Evolutionary conservation across 2,113 vertebrate genomes (phyloP).

Genomic region (Ciconia boyciana): DNA sequence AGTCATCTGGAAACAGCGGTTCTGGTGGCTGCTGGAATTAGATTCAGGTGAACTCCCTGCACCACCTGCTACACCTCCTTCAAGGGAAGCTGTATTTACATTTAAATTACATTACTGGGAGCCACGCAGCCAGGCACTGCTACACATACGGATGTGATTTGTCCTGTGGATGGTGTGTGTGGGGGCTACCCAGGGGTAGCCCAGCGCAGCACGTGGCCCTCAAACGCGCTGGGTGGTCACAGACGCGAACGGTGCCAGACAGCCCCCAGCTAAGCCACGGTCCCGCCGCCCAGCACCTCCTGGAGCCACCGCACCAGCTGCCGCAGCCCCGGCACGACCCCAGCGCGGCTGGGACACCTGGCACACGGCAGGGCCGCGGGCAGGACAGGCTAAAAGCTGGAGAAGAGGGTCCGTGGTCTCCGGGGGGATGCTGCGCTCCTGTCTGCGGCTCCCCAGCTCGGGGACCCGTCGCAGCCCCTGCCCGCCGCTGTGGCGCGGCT

Average conservation of each 20-base stretch:
- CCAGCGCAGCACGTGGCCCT: fast-evolving
- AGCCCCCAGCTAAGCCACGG: neutral
- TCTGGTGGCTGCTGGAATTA: neutral
- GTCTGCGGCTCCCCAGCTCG: neutral
- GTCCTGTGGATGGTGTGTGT: fast-evolving
- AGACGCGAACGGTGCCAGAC: fast-evolving
- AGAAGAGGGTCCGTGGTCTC: neutral
- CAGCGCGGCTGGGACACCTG: neutral
- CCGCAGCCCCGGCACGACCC: neutral
- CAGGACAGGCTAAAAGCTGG: neutral
- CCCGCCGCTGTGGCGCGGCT: neutral
- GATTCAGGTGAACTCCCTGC: neutral
- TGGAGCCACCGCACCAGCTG: neutral
- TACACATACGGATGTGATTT: neutral
- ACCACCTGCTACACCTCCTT: neutral
- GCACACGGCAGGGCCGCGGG: neutral
- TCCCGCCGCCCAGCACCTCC: neutral
- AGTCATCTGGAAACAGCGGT: neutral
- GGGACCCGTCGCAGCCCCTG: neutral
- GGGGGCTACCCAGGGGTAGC: too few species aligned
- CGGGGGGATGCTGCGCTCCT: neutral
- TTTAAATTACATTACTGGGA: neutral
- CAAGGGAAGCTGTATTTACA: neutral
- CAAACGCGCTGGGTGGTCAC: neutral
- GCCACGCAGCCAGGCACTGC: neutral